Percentiles rank a stretch among this genome's conserved stretches.
These are phyloP conservation scores for Dicyrtomina minuta DNA, from an alignment of 2,888 invertebrate species.

Conservation along the genomic window DNA sequence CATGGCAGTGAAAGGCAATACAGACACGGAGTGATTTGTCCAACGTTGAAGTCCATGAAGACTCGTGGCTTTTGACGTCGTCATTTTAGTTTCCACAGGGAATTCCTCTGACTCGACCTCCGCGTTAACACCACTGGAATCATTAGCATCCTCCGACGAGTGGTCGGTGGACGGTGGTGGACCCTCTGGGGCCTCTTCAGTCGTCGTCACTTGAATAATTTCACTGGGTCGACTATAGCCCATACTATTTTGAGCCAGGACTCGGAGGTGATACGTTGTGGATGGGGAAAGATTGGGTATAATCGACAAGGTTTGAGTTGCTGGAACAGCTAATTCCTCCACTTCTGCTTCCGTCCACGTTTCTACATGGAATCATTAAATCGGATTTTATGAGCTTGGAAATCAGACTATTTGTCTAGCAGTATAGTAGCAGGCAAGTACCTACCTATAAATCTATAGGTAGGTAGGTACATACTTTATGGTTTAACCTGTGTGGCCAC, in stretches of 20 bases:
- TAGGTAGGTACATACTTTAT: too few relatives aligned
- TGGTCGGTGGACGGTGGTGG: slow-evolving; percentile 81
- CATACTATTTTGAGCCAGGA: slow-evolving; percentile 84
- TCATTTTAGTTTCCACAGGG: slow-evolving; percentile 64
- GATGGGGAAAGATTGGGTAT: slow-evolving; percentile 81
- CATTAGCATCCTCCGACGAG: slow-evolving; percentile 76
- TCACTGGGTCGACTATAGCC: slow-evolving; percentile 86
- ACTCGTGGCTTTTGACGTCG: slow-evolving; percentile 68
- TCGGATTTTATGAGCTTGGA: too few relatives aligned
- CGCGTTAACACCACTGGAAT: too few relatives aligned
- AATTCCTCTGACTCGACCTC: background rate
- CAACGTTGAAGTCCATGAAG: slow-evolving; percentile 63
- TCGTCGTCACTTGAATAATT: slow-evolving; percentile 79
- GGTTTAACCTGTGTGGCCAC: too few relatives aligned
- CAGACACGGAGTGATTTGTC: slow-evolving; percentile 83
- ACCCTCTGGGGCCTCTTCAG: slow-evolving; percentile 83
- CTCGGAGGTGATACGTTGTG: slow-evolving; percentile 81
- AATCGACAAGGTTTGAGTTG: slow-evolving; percentile 77
- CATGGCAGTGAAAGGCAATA: slow-evolving; percentile 81
- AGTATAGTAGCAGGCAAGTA: too few relatives aligned
- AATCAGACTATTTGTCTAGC: too few relatives aligned
- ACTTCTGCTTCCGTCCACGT: slow-evolving; percentile 66
- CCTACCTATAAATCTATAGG: too few relatives aligned
- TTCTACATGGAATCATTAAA: too few relatives aligned
- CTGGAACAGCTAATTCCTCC: slow-evolving; percentile 76